These are phyloP conservation scores for Eledona agricola DNA, from an alignment of 2,888 invertebrate species.

Conservation along the genomic window DNA sequence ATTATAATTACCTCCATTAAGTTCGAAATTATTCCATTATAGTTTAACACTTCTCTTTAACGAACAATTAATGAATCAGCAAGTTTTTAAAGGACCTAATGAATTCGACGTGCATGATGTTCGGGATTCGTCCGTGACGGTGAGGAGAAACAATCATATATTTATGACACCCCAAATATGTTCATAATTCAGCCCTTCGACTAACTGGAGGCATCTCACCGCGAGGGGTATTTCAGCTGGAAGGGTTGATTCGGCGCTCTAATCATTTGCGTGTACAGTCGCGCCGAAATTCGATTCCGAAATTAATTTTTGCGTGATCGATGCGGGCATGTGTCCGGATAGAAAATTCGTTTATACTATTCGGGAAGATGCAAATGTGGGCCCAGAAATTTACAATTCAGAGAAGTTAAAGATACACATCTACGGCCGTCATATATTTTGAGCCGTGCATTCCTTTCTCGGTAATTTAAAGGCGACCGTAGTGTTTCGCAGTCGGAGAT, in stretches of 20 bases:
- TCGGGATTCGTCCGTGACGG: constrained; percentile 15
- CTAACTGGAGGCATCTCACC: constrained; percentile 54
- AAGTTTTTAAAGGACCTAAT: constrained; percentile 36
- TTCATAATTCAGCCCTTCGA: constrained; percentile 57
- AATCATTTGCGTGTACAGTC: constrained; percentile 56
- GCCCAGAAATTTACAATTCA: constrained; percentile 58
- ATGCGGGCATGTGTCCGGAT: constrained; percentile 16
- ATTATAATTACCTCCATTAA: constrained; percentile 42
- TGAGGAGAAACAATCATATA: constrained; percentile 53
- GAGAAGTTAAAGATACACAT: constrained; percentile 58
- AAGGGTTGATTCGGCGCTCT: constrained; percentile 46
- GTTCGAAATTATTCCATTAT: constrained; percentile 40
- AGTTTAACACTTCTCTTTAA: constrained; percentile 41
- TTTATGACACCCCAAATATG: constrained; percentile 59
- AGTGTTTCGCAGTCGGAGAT: constrained; percentile 49
- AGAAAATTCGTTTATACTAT: constrained; percentile 52
- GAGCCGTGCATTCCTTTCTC: constrained; percentile 55
- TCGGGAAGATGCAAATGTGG: constrained; percentile 57
- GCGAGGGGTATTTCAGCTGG: constrained; percentile 43
- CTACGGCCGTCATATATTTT: constrained; percentile 57
- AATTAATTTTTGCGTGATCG: constrained; percentile 3
- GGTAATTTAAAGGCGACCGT: constrained; percentile 54
- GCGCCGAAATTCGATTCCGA: constrained; percentile 48
- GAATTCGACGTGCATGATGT: constrained; percentile 25
- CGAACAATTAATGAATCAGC: constrained; percentile 43